These are phyloP conservation scores for Altica lythri DNA, from an alignment of 2,888 invertebrate genomes.

Conservation along the genomic window DNA sequence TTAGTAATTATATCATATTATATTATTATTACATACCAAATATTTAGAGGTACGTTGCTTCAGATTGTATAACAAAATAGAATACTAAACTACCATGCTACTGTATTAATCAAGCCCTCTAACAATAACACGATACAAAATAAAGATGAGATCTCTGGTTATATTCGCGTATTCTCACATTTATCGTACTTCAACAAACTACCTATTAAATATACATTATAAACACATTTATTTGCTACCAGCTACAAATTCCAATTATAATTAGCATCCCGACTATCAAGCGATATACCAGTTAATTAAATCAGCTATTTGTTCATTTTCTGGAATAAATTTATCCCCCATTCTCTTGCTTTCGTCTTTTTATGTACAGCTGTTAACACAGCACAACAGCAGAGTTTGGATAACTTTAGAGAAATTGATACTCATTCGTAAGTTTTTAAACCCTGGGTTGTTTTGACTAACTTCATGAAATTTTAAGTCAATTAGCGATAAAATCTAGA, in stretches of 20 bases:
- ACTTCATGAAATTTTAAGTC: too few relatives aligned
- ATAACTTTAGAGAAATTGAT: too few relatives aligned
- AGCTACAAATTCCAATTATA: constrained; percentile 19
- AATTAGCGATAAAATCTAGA: too few relatives aligned
- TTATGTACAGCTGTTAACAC: too few relatives aligned
- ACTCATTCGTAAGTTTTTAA: too few relatives aligned
- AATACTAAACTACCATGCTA: too few relatives aligned
- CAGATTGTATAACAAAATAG: too few relatives aligned
- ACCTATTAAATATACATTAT: constrained; percentile 12
- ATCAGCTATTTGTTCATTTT: constrained; percentile 7
- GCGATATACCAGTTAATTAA: constrained; percentile 5
- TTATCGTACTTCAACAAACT: neutral
- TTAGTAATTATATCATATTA: too few relatives aligned
- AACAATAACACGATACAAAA: neutral
- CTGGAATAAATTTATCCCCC: neutral
- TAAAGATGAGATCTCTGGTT: neutral
- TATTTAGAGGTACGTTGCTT: too few relatives aligned
- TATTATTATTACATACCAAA: too few relatives aligned
- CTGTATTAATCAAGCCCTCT: neutral
- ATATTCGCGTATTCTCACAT: neutral
- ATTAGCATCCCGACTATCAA: constrained; percentile 12
- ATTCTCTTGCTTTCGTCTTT: neutral
- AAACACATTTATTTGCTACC: constrained; percentile 14
- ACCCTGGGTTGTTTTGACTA: too few relatives aligned
- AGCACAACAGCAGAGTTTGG: too few relatives aligned